Base-by-base conservation (phyloP, 2,797 vertebrate species). In the Karalla daura region DNA sequence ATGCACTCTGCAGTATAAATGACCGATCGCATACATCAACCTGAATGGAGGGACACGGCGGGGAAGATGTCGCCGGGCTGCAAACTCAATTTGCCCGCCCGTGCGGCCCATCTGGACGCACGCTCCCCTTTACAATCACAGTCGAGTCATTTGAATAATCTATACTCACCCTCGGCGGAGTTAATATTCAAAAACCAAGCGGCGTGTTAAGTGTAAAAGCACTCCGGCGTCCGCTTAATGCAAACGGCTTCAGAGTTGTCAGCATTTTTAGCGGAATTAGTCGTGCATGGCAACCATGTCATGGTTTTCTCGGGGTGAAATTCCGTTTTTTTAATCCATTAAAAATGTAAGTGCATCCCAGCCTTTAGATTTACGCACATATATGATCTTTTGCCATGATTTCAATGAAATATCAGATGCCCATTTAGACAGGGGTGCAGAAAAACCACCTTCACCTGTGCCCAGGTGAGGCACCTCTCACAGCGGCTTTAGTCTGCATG, bases 21-120 rank as follows among this genome's bases (percentile, higher is more conserved):
- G 75, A 73, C 65, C 46, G 49, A 71, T 50, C 65, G 62, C 56
- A 52, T 59, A 80, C 53, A 67, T 78, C 75, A 76, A 51, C 55
- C 4, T 60, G 47, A 71, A 69, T 58, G 44, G 78, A 71, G 60
- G 65, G 52, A 52, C 24, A 7, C 46, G 60, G 46, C 30, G 14
- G 15, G 30, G 24, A 64, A 56, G 32, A 61, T 20, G 55, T 45
- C 51, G 56, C 2, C 0, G n/a, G n/a, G n/a, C 49, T 46, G 41
- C 45, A 70, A 71, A 79, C 49, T 75, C 44, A 67, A 58, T 82
- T 76, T 58, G 55, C 43, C 17, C 74, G 45, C 33, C 24, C 4
- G 33, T n/a, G n/a, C 17, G n/a, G 35, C 47, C 17, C 13, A 15
- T 69, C 49, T 43, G 27, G 56, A 52, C 51, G 13, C 40, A 53